Evolutionary conservation across 1,140 invertebrate species (phyloP).

Genomic region (Parapsyche elsis): DNA sequence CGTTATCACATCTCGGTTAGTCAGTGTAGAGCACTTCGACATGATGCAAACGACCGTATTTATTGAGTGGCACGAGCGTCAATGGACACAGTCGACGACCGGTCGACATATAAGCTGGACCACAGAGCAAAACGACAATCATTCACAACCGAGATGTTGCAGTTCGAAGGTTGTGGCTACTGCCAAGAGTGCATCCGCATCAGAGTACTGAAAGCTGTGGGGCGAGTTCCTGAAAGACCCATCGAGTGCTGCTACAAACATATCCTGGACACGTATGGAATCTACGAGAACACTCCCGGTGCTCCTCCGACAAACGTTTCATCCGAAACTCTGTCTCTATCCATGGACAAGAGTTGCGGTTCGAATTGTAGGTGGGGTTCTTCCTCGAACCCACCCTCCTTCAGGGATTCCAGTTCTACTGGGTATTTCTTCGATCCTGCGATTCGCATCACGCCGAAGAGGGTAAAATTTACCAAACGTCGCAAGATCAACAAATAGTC

Average conservation of each 20-base stretch:
- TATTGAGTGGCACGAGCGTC: neutral
- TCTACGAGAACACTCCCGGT: neutral
- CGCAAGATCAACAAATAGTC: neutral
- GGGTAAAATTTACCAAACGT: slow-evolving; percentile 51
- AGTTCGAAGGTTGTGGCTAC: slow-evolving; percentile 48
- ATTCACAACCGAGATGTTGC: neutral
- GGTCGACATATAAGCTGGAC: slow-evolving; percentile 12
- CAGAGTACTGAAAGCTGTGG: slow-evolving; percentile 44
- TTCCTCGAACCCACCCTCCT: slow-evolving; percentile 36
- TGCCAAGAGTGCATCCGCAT: slow-evolving; percentile 50
- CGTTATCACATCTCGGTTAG: neutral
- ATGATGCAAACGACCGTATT: slow-evolving; percentile 20
- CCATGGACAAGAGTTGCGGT: slow-evolving; percentile 43
- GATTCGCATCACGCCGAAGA: slow-evolving; percentile 38
- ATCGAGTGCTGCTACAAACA: slow-evolving; percentile 53
- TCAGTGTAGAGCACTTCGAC: neutral
- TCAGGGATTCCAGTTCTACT: slow-evolving; percentile 34
- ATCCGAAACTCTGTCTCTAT: neutral
- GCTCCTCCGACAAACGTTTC: neutral
- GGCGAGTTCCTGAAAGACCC: slow-evolving; percentile 35
- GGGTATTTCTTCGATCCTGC: slow-evolving; percentile 37
- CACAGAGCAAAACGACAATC: no score
- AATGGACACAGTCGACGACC: neutral
- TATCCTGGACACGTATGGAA: slow-evolving; percentile 47
- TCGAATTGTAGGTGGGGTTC: slow-evolving; percentile 52